A percentile compares a stretch with the other conserved stretches of the same genome.
Evolutionary conservation across 2,113 vertebrate genomes (phyloP).

Genomic region (Hemicordylus capensis): DNA sequence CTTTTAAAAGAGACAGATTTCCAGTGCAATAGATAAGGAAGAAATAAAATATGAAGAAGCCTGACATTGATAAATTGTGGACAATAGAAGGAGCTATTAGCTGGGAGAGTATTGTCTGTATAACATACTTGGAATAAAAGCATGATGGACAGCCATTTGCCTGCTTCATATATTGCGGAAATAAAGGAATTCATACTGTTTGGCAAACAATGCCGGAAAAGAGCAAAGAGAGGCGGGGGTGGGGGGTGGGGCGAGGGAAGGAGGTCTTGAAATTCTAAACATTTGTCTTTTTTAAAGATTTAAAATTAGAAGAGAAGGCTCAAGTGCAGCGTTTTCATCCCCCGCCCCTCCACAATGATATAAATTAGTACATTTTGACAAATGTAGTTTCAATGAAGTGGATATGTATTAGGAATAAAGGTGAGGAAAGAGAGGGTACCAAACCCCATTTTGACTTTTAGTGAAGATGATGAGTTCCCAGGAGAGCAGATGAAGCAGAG

Average conservation of each 20-base stretch:
- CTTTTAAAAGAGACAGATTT: constrained; percentile 66
- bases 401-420: constrained; percentile 66
- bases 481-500: constrained; percentile 84
- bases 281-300: constrained; percentile 30
- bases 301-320: constrained; percentile 18
- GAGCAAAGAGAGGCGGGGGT: constrained; percentile 33
- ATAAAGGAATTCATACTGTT: constrained; percentile 59
- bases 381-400: constrained; percentile 68
- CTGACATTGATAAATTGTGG: constrained; percentile 80
- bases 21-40: constrained; percentile 69
- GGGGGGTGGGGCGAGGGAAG: background rate
- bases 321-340: constrained; percentile 55
- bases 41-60: constrained; percentile 73
- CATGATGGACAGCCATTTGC: constrained; percentile 76
- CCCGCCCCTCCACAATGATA: constrained; percentile 16
- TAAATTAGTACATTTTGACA: constrained; percentile 72
- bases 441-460: constrained; percentile 96
- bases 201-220: constrained; percentile 61
- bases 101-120: constrained; percentile 71
- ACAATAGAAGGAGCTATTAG: constrained; percentile 82
- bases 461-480: constrained; percentile 92
- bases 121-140: constrained; percentile 61
- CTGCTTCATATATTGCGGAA: constrained; percentile 54
- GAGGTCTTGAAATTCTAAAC: constrained; percentile 3
- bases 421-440: constrained; percentile 86